Evolutionary conservation across 2,113 vertebrate genomes (phyloP).

Genomic region (Antigone vipio): DNA sequence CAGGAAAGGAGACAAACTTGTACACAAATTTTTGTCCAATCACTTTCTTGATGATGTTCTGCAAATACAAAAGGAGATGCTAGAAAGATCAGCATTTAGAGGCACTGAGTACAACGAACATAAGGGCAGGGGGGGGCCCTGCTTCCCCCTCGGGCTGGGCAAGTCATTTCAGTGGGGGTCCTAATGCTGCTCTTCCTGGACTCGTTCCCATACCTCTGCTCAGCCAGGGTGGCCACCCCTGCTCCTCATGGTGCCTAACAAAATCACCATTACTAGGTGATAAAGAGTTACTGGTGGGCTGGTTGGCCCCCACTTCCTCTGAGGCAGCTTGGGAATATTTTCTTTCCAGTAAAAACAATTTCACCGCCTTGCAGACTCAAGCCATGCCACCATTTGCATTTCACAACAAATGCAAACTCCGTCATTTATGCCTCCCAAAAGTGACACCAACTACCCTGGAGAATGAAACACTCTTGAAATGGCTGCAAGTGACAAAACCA

Average conservation of each 20-base stretch:
- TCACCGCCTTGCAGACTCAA: accelerated
- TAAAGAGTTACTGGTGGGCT: background rate
- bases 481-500: background rate
- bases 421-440: background rate
- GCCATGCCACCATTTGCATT: background rate
- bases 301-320: background rate
- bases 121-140: background rate
- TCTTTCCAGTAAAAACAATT: background rate
- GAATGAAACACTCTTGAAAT: background rate
- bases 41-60: constrained; percentile 99
- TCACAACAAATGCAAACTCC: background rate
- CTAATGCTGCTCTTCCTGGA: background rate
- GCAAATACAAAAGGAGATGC: constrained; percentile 61
- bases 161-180: background rate
- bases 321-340: background rate
- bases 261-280: background rate
- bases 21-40: constrained; percentile 98
- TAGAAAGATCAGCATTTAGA: background rate
- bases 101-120: background rate
- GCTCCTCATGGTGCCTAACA: background rate
- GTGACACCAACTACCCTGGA: background rate
- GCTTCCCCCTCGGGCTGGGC: background rate
- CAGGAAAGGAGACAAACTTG: constrained; percentile 96
- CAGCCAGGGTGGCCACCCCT: background rate
- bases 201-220: background rate